Evolutionary conservation across 2,888 invertebrate genomes (phyloP), one percentile per base, ranked within the genome.

Genomic region (Plusia festucae): DNA sequence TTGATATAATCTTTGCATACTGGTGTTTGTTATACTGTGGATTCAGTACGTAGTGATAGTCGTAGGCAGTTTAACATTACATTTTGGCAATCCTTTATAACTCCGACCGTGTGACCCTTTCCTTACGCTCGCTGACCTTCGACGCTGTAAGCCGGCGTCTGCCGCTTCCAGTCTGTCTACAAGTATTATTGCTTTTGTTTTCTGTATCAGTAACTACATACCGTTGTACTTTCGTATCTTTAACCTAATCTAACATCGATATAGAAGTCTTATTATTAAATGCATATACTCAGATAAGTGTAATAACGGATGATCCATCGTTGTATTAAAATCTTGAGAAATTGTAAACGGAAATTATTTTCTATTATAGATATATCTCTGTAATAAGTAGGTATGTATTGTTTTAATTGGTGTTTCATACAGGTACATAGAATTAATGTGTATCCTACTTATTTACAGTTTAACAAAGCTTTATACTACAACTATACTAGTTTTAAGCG

Each of bases 51-150:
- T 32, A 64, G 63, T 6, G 68, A 51, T 60, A 32, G 71, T 77
- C 73, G 65, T 75, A 79, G 80, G 81, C 77, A 81, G 79, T 77
- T 68, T 57, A 60, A 81, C 80, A 77, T 68, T 34, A 77, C 80
- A 59, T 46, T 62, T 67, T 22, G 27, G 57, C 74, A 61, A 60
- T 75, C 81, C 69, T 34, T 71, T 68, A 70, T 73, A 56, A 64
- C 63, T 20, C 70, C 68, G n/a, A 56, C 68, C 60, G 32, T 57
- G 61, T 49, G 22, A 32, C 62, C 71, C 72, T 24, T 61, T 53
- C 79, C 78, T 4, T 60, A 65, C 70, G 67, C 66, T 55, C 55
- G 60, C 60, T 63, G 62, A 52, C 22, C 32, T 18, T 11, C 44
- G 30, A 44, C 60, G 59, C 52, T 58, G 60, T 9, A 34, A 51